Percentiles rank a stretch among this genome's conserved stretches.
Conservation (phyloP, 2,888 invertebrate genomes). For the Patella caerulea region DNA sequence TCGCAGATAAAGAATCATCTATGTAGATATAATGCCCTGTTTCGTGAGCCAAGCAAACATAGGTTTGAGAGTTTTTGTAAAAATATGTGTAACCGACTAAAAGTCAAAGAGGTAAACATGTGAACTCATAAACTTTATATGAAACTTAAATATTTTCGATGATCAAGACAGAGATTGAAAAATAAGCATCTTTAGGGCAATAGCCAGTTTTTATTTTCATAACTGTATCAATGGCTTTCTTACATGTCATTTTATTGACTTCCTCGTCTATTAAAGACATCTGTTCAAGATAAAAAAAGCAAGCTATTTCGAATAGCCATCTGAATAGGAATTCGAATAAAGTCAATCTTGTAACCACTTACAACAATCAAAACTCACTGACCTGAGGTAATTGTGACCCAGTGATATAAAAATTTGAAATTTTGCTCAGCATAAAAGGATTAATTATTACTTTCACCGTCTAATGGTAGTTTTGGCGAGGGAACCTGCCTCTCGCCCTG, state of each 20-base stretch:
- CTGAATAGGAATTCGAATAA: no score
- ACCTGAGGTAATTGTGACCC: neutral
- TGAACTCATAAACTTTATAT: no score
- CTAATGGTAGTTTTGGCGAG: neutral
- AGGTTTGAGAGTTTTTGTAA: neutral
- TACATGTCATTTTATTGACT: no score
- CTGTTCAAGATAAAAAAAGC: no score
- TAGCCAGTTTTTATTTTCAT: no score
- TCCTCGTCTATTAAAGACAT: no score
- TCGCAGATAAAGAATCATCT: neutral
- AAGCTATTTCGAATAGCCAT: no score
- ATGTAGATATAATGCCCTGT: neutral
- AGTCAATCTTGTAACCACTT: neutral
- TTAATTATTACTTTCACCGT: neutral
- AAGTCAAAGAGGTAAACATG: neutral
- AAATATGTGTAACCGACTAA: neutral
- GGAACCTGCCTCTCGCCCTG: neutral
- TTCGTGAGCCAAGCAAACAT: neutral
- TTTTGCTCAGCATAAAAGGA: neutral
- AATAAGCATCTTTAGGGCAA: neutral
- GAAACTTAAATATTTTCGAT: no score
- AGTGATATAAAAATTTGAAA: neutral
- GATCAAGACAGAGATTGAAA: neutral
- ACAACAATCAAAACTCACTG: neutral
- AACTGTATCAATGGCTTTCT: no score